These are phyloP conservation scores for Sciurus carolinensis DNA, from an alignment of 2,797 vertebrate species.

Conservation along the genomic window DNA sequence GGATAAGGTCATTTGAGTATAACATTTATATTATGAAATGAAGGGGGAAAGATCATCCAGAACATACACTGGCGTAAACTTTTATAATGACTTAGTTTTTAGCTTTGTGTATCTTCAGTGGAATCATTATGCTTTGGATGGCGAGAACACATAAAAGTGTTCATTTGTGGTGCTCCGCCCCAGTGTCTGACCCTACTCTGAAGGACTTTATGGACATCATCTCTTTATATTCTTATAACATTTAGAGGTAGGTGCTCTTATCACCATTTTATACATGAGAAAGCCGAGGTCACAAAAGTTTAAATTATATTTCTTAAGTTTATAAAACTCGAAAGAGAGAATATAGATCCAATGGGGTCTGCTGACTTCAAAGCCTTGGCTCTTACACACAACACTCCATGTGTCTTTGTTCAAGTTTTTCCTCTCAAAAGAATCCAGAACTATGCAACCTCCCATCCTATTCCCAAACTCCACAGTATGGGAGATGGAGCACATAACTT, in stretches of 20 bases:
- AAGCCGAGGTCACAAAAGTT: neutral
- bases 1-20: neutral
- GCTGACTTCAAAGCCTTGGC: neutral
- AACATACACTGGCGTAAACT: neutral
- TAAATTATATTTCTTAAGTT: neutral
- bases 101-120: neutral
- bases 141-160: neutral
- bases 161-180: neutral
- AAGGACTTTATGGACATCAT: neutral
- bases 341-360: neutral
- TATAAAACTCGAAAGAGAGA: constrained; percentile 17
- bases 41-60: neutral
- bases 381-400: neutral
- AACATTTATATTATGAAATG: neutral
- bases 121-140: neutral
- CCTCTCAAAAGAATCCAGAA: neutral
- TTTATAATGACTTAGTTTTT: constrained; percentile 23
- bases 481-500: neutral
- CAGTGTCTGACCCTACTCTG: neutral
- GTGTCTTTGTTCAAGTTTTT: neutral
- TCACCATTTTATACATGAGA: neutral
- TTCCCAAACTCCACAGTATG: neutral
- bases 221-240: neutral
- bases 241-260: neutral
- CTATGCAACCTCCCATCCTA: neutral